Base-by-base conservation (phyloP, 2,113 vertebrate species). In the Callorhinus ursinus region DNA sequence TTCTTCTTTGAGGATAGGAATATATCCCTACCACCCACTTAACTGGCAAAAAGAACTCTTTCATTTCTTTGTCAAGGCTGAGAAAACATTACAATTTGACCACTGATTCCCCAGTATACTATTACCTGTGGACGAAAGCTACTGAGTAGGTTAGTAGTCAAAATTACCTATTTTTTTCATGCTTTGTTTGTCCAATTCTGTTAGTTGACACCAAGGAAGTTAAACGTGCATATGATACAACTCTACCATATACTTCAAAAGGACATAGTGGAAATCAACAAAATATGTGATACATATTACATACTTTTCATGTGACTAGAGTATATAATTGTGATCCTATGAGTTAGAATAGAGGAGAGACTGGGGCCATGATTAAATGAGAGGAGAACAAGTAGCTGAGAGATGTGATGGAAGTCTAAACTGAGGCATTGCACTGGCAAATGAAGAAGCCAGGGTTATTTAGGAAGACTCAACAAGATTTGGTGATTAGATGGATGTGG, bases 11-110 rank as follows among this genome's bases (percentile, higher is more conserved):
- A 83, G 13, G 21, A 65, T 92, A 80, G 93, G 63, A 84, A 82
- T 1, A 88, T 24, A 88, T 2, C 3, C 4, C 21, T 3, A 82
- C 31, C 13, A 77, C 18, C 7, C 16, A 81, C 7, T 46, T 77
- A 94, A 95, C 12, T 93, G 51, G 12, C 11, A 76, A 72, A 36
- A 94, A 36, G 2, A 77, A 92, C 46, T n/a, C 7, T 89, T 96
- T 91, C 36, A 88, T 63, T 88, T 89, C 39, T 88, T 87, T 79
- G 22, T 79, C 33, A 91, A 92, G 36, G 42, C 6, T 83, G 59
- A 93, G 51, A 96, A 97, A 87, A 26, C 28, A 55, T 74, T 90
- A 93, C 31, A 63, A 87, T 65, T 88, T 69, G 49, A 96, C 55
- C 55, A 71, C 33, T 55, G 24, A 69, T 33, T 77, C 26, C 3